Evolutionary conservation across 1,140 invertebrate species (phyloP).

Genomic region (Drosophila parvula): DNA sequence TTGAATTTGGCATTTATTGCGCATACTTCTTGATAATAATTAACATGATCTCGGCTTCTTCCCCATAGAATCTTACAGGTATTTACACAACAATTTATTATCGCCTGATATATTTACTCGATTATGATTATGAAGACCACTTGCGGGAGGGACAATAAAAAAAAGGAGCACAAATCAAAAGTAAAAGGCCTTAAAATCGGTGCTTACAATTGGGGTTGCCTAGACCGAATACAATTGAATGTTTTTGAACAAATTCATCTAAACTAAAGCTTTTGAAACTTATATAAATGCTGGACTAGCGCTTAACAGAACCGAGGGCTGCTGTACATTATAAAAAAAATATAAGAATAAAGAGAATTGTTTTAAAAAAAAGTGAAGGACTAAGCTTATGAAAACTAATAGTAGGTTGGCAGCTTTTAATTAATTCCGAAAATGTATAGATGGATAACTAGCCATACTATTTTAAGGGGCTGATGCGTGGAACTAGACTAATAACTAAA

Average conservation of each 20-base stretch:
- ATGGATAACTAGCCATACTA: constrained; percentile 30
- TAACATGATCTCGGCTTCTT: constrained; percentile 55
- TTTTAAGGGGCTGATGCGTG: constrained; percentile 29
- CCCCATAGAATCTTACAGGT: constrained; percentile 58
- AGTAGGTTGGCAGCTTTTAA: constrained; percentile 64
- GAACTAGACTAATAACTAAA: constrained; percentile 44
- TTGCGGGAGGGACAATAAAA: constrained; percentile 25
- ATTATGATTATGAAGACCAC: constrained; percentile 54
- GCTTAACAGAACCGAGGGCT: constrained; percentile 22
- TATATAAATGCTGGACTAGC: constrained; percentile 55
- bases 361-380: constrained; percentile 11
- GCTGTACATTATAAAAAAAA: constrained; percentile 17
- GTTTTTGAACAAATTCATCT: constrained; percentile 35
- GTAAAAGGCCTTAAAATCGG: constrained; percentile 2
- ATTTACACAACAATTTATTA: constrained; percentile 61
- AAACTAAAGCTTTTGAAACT: constrained; percentile 46
- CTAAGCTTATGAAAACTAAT: constrained; percentile 28
- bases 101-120: constrained; percentile 31
- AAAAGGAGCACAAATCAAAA: constrained; percentile 20
- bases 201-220: not conserved
- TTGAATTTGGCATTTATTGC: constrained; percentile 81
- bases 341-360: not conserved
- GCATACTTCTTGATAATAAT: constrained; percentile 62
- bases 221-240: constrained; percentile 1
- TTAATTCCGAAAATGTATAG: constrained; percentile 27